Conservation (phyloP, 2,797 vertebrate species). For the Neostethus bicornis region DNA sequence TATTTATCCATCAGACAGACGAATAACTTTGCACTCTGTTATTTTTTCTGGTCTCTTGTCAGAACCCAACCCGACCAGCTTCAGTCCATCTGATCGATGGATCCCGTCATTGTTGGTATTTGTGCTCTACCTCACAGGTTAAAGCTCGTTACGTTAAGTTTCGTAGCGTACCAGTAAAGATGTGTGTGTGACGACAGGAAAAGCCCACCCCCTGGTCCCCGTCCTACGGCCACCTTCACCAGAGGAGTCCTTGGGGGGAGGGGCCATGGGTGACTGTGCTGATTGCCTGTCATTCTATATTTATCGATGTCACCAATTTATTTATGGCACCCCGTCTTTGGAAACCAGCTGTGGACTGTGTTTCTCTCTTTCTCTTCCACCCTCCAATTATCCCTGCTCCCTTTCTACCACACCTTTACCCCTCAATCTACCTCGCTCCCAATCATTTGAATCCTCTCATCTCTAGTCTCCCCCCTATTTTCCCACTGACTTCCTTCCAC, state of each 20-base stretch:
- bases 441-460: neutral
- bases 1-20: conserved; percentile 23
- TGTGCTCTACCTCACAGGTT: conserved; percentile 14
- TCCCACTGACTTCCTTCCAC: conserved; percentile 30
- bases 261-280: conserved; percentile 43
- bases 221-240: conserved; percentile 24
- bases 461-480: neutral
- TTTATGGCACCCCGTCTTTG: conserved; percentile 54
- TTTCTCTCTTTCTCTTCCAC: conserved; percentile 19
- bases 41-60: conserved; percentile 40
- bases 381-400: conserved; percentile 29
- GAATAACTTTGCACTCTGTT: conserved; percentile 13
- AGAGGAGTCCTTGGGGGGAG: conserved; percentile 59
- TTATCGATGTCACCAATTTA: conserved; percentile 65
- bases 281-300: conserved; percentile 72
- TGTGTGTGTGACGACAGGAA: conserved; percentile 30
- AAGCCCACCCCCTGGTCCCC: no score
- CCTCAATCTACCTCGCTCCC: neutral
- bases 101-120: conserved; percentile 9
- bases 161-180: conserved; percentile 41
- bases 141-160: conserved; percentile 35
- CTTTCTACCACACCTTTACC: conserved; percentile 18
- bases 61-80: conserved; percentile 43
- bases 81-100: conserved; percentile 51
- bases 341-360: conserved; percentile 34